phyloP scores from a whole-genome alignment of 2,888 invertebrate genomes.

The Mongoloraphidia duomilia region DNA sequence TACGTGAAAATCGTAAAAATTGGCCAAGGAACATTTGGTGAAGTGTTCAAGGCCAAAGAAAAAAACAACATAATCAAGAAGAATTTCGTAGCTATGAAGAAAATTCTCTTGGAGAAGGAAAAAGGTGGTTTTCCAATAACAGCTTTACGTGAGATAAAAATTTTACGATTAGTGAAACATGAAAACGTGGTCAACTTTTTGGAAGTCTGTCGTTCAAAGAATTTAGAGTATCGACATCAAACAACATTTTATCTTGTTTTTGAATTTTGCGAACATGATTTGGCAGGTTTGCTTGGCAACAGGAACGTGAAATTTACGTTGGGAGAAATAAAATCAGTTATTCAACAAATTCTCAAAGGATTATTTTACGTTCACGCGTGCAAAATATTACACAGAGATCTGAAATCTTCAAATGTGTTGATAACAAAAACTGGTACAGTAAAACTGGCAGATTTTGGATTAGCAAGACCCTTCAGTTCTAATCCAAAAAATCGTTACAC shows the following conservation, averaged over 20 bases:
- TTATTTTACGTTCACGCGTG: slow-evolving; percentile 45
- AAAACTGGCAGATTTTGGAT: slow-evolving; percentile 52
- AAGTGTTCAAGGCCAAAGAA: slow-evolving; percentile 49
- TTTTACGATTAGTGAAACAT: slow-evolving; percentile 44
- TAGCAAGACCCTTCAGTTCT: slow-evolving; percentile 41
- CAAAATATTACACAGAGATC: slow-evolving; percentile 42
- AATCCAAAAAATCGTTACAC: slow-evolving; percentile 30
- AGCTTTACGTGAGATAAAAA: slow-evolving; percentile 47
- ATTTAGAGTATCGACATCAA: slow-evolving; percentile 27
- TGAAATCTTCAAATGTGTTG: slow-evolving; percentile 53
- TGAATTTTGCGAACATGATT: slow-evolving; percentile 53
- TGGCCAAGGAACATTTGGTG: slow-evolving; percentile 53
- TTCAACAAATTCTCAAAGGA: slow-evolving; percentile 41
- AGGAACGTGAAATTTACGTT: slow-evolving; percentile 43
- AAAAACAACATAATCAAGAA: slow-evolving; percentile 31
- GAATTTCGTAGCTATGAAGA: slow-evolving; percentile 46
- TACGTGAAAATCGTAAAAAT: slow-evolving; percentile 50
- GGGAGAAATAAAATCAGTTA: slow-evolving; percentile 45
- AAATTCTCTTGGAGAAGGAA: slow-evolving; percentile 54
- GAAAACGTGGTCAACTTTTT: slow-evolving; percentile 47
- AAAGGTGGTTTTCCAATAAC: slow-evolving; percentile 58
- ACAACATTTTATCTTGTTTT: slow-evolving; percentile 51
- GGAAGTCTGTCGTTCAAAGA: slow-evolving; percentile 44
- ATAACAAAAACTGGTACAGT: slow-evolving; percentile 42
- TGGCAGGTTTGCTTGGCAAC: slow-evolving; percentile 48